Evolutionary conservation across 2,888 invertebrate genomes (phyloP), one percentile per base, ranked within the genome.

Genomic region (Epistrophella euchroma): DNA sequence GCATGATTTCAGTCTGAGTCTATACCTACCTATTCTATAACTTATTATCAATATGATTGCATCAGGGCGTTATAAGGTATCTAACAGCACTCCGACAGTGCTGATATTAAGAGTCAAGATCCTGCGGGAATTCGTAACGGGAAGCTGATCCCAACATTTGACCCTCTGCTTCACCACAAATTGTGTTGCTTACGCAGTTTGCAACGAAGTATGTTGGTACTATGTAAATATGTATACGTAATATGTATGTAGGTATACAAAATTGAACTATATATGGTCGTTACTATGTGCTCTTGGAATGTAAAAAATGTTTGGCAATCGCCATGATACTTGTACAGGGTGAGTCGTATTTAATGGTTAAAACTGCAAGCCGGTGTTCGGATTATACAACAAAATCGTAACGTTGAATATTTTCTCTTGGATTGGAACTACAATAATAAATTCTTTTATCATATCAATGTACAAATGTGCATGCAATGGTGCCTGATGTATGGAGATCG

Each of bases 11-110:
- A 47, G 37, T 64, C 40, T 32, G n/a, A n/a, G n/a, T 25, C 25
- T 25, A 25, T 25, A 25, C 2, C 0, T 32, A 32, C 9, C 32
- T 32, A 32, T 32, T 32, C 32, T 43, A 45, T 71, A 71, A 37
- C 28, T 76, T 28, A 58, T 15, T 22, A 25, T 52, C 45, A 58
- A 40, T 68, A 40, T 80, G 43, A 60, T 68, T 68, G 52, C 43
- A 68, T 28, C 55, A 32, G 28, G 70, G 70, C 80, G 70, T 70
- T 70, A 28, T 28, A n/a, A 4, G 7, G 22, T 52, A 52, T 2
- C 50, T 6, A 25, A 52, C 50, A 52, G 22, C 15, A 52, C 19
- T 2, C 25, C 7, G 13, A 17, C 17, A 7, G 22, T 25, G 13
- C 7, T 22, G 1, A 50, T 13, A 50, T 15, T 22, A 50, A 11